phyloP scores from a whole-genome alignment of 2,888 invertebrate genomes.

The Tridacna gigas region DNA sequence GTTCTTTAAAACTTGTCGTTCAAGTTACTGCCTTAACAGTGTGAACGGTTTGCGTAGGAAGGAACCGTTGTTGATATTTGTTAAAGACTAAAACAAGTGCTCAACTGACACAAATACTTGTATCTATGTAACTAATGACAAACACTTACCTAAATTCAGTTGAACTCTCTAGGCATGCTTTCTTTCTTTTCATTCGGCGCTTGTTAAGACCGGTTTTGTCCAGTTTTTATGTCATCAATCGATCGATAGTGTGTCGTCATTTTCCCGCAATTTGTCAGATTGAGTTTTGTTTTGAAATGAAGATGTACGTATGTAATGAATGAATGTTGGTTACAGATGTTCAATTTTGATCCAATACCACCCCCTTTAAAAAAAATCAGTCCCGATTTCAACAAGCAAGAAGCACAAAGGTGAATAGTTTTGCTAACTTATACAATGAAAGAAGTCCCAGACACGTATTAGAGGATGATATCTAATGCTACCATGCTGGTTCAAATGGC shows the following conservation, averaged over 20 bases:
- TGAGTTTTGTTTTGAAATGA: too few species aligned
- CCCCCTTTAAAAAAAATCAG: too few species aligned
- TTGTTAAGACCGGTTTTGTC: constrained; percentile 5
- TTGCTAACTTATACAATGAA: too few species aligned
- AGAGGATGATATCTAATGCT: too few species aligned
- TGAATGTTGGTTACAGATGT: too few species aligned
- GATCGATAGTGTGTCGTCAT: not conserved
- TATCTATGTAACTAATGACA: too few species aligned
- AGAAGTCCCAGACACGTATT: too few species aligned
- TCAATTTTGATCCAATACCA: too few species aligned
- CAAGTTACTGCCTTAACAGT: not conserved
- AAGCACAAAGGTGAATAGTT: too few species aligned
- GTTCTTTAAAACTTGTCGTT: not conserved
- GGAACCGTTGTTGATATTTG: not conserved
- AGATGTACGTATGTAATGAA: too few species aligned
- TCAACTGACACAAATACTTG: not conserved
- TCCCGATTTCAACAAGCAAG: too few species aligned
- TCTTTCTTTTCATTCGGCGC: not conserved
- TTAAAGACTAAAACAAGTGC: not conserved
- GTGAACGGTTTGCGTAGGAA: not conserved
- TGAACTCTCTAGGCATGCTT: not conserved
- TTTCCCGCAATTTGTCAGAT: constrained; percentile 1
- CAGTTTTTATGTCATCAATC: not conserved
- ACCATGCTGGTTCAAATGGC: too few species aligned
- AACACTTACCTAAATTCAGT: not conserved